Conservation (phyloP, 2,113 vertebrate genomes). For the Oreotragus oreotragus region DNA sequence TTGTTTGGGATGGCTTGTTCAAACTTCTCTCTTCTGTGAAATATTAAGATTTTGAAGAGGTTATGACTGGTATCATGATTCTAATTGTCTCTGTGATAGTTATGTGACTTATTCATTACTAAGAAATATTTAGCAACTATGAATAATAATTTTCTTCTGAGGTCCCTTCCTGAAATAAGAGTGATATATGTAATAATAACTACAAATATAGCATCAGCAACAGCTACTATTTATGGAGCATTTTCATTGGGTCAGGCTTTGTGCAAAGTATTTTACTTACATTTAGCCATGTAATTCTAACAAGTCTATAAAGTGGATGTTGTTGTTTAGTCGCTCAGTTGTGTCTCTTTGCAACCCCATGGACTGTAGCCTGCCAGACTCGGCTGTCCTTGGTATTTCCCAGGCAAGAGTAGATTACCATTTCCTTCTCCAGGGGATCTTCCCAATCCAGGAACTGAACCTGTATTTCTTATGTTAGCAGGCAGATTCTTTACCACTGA, state of each 20-base stretch:
- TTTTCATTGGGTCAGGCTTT: neutral
- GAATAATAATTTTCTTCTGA: neutral
- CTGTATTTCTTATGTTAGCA: neutral
- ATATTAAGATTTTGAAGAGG: neutral
- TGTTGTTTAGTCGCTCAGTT: neutral
- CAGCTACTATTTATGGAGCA: neutral
- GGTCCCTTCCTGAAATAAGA: neutral
- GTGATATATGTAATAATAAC: neutral
- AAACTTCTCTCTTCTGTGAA: neutral
- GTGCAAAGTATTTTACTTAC: conserved; percentile 7
- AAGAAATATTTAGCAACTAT: conserved; percentile 9
- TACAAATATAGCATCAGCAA: neutral
- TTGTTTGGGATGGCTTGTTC: neutral
- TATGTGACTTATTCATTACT: neutral
- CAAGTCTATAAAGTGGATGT: neutral
- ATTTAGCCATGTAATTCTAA: conserved; percentile 15
- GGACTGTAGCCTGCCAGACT: neutral
- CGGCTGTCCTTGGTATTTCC: neutral
- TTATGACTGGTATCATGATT: neutral
- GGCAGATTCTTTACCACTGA: neutral
- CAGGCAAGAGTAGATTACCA: neutral
- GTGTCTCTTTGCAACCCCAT: neutral
- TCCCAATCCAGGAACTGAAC: neutral
- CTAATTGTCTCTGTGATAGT: neutral
- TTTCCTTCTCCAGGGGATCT: neutral